A percentile compares a stretch with the other conserved stretches of the same genome.
Conservation (phyloP, 2,888 invertebrate species). For the Stenodema calcarata region DNA sequence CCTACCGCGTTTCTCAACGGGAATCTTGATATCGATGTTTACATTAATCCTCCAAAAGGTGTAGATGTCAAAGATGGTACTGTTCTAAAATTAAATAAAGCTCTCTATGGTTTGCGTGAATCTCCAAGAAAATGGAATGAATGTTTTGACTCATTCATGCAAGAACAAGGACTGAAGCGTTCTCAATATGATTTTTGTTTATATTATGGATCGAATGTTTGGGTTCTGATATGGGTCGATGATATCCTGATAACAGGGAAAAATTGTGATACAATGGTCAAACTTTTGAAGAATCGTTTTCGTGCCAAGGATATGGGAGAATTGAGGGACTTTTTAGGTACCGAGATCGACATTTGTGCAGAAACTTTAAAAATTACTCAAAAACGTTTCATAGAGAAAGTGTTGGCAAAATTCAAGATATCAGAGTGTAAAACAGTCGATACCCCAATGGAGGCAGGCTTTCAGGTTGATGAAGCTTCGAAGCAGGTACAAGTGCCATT, state of each 20-base stretch:
- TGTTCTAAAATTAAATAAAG: constrained; percentile 50
- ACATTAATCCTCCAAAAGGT: constrained; percentile 52
- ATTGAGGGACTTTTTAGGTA: background rate
- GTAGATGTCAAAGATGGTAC: constrained; percentile 25
- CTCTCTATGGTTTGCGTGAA: too few relatives aligned
- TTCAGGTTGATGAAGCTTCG: background rate
- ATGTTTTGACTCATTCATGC: constrained; percentile 30
- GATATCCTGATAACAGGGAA: background rate
- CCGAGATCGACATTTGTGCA: too few relatives aligned
- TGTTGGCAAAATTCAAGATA: background rate
- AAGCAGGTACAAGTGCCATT: background rate
- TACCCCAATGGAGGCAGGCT: background rate
- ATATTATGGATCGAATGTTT: background rate
- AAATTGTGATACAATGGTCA: background rate
- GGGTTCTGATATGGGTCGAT: background rate
- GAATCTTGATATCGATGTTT: too few relatives aligned
- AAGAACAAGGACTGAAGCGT: background rate
- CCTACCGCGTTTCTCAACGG: too few relatives aligned
- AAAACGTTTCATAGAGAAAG: background rate
- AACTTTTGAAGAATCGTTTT: background rate
- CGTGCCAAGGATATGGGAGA: background rate
- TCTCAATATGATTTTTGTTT: background rate
- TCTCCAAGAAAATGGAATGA: constrained; percentile 41
- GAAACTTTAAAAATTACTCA: background rate
- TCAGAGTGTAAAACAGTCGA: background rate